Percentiles rank a stretch among this genome's conserved stretches.
Evolutionary conservation across 2,113 vertebrate species (phyloP).

Genomic region (Caretta caretta): DNA sequence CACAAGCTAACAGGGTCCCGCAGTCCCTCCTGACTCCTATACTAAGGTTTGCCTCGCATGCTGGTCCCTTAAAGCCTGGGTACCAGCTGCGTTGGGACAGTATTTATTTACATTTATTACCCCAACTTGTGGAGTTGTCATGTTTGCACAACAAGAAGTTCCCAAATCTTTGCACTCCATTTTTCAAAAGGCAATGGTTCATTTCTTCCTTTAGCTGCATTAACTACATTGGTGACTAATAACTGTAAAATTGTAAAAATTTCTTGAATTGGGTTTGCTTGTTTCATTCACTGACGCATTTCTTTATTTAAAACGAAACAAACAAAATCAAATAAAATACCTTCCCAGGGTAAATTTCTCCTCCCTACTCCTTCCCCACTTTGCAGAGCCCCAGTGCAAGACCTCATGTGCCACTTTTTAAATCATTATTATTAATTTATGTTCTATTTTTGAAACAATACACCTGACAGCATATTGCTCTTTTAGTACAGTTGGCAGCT

Average conservation of each 20-base stretch:
- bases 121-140: neutral
- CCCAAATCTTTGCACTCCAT: neutral
- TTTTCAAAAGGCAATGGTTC: neutral
- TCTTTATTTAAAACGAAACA: neutral
- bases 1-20: neutral
- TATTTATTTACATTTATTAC: neutral
- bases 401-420: neutral
- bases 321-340: neutral
- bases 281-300: neutral
- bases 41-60: neutral
- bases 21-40: rapidly evolving
- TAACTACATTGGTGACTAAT: neutral
- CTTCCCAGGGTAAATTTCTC: neutral
- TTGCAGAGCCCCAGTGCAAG: neutral
- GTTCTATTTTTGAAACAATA: conserved; percentile 10
- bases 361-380: rapidly evolving
- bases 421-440: neutral
- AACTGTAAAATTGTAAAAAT: neutral
- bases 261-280: neutral
- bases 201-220: neutral
- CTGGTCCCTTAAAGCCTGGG: neutral
- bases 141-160: neutral
- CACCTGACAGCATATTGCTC: neutral
- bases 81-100: neutral
- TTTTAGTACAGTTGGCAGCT: neutral